A percentile compares a stretch with the other conserved stretches of the same genome.
phyloP scores from a whole-genome alignment of 2,888 invertebrate species.

The Morinoia aosen region DNA sequence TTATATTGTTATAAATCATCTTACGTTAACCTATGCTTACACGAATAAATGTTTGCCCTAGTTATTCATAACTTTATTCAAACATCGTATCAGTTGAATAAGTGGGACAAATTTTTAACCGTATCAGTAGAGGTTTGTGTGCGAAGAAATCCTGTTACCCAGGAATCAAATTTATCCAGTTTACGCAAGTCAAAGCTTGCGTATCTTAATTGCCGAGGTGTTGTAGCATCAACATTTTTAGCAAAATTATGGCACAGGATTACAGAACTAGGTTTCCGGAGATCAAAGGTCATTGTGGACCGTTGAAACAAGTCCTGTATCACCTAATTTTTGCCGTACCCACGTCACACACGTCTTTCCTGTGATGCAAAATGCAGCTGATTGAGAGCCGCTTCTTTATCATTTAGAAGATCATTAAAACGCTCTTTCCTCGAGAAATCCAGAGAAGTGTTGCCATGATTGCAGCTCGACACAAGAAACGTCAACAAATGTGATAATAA shows the following conservation, averaged over 20 bases:
- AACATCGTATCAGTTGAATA: too few relatives aligned
- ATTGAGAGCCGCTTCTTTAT: slow-evolving; percentile 39
- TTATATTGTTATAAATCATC: too few relatives aligned
- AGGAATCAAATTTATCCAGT: background rate
- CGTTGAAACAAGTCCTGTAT: background rate
- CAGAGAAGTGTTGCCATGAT: background rate
- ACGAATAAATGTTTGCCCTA: too few relatives aligned
- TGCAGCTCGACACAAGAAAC: background rate
- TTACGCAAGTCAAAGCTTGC: background rate
- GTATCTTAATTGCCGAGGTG: background rate
- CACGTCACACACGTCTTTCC: background rate
- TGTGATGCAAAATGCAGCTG: background rate
- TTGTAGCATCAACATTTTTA: background rate
- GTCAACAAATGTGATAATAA: slow-evolving; percentile 35
- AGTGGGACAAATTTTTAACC: too few relatives aligned
- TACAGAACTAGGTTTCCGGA: background rate
- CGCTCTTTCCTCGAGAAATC: background rate
- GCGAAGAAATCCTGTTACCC: too few relatives aligned
- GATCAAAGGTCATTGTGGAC: background rate
- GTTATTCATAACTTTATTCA: too few relatives aligned
- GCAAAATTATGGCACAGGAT: background rate
- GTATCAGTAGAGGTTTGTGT: too few relatives aligned
- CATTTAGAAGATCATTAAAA: background rate
- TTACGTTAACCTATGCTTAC: too few relatives aligned
- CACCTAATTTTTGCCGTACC: slow-evolving; percentile 10